phyloP scores from a whole-genome alignment of 2,797 vertebrate species.

The Cichlasoma orientale region DNA sequence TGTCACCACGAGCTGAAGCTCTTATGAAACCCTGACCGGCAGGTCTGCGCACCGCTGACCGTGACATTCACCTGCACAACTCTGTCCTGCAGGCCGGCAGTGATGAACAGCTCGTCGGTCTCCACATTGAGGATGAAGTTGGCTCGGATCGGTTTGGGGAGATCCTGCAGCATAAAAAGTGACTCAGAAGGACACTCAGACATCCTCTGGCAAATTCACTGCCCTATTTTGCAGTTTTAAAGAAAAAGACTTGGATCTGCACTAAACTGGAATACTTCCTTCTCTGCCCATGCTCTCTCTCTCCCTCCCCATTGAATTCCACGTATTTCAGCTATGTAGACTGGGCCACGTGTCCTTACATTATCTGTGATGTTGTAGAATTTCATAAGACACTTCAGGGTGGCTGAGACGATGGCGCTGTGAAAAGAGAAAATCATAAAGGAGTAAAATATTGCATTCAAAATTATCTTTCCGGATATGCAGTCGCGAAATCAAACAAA shows the following conservation, averaged over 20 bases:
- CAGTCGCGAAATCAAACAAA: neutral
- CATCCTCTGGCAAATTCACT: neutral
- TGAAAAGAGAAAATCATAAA: neutral
- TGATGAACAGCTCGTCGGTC: slow-evolving; percentile 86
- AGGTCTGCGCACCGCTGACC: neutral
- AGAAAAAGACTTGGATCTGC: neutral
- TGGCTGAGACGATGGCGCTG: slow-evolving; percentile 87
- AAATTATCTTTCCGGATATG: accelerated
- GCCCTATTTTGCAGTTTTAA: neutral
- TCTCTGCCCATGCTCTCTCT: neutral
- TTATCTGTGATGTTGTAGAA: slow-evolving; percentile 87
- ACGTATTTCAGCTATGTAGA: neutral
- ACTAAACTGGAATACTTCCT: neutral
- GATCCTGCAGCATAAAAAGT: slow-evolving; percentile 72
- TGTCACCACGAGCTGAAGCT: neutral
- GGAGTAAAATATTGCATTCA: neutral
- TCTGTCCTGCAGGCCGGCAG: slow-evolving; percentile 86
- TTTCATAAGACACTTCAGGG: slow-evolving; percentile 85
- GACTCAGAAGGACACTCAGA: neutral
- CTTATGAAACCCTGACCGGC: neutral
- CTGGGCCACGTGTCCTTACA: slow-evolving; percentile 53
- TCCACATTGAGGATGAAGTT: slow-evolving; percentile 88
- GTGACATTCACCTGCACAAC: slow-evolving; percentile 81
- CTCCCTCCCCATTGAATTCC: neutral
- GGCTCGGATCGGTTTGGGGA: slow-evolving; percentile 81